phyloP scores from a whole-genome alignment of 2,888 invertebrate species.

The Microctonus brassicae region DNA sequence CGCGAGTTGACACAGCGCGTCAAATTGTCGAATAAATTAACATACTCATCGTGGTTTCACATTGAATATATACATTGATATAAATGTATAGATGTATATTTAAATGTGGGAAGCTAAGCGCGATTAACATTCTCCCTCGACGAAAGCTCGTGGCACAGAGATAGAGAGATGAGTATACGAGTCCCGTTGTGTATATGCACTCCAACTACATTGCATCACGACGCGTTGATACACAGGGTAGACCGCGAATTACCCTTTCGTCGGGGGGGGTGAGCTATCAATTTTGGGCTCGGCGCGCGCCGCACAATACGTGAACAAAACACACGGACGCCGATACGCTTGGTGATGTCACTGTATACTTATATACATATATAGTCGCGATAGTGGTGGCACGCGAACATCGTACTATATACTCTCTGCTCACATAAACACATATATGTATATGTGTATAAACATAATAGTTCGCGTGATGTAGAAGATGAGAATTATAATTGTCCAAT shows the following conservation, averaged over 20 bases:
- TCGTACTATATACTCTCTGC: conserved; percentile 5
- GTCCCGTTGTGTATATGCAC: conserved; percentile 21
- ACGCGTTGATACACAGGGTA: conserved; percentile 43
- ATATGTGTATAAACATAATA: neutral
- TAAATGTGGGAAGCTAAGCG: conserved; percentile 47
- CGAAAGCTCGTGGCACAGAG: conserved; percentile 27
- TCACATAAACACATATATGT: neutral
- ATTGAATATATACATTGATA: neutral
- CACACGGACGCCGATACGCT: conserved; percentile 55
- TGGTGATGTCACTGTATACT: conserved; percentile 44
- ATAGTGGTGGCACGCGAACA: conserved; percentile 45
- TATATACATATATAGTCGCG: no score
- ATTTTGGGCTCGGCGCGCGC: conserved; percentile 51
- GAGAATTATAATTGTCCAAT: conserved; percentile 1
- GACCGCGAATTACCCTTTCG: conserved; percentile 61
- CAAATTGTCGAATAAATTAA: conserved; percentile 54
- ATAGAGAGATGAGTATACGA: conserved; percentile 14
- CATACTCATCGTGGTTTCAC: conserved; percentile 48
- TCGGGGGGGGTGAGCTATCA: conserved; percentile 57
- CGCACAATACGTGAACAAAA: conserved; percentile 3
- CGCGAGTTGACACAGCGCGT: conserved; percentile 21
- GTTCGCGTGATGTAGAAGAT: neutral
- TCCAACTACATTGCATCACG: conserved; percentile 13
- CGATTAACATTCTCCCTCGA: conserved; percentile 54
- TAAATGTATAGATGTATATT: conserved; percentile 17